Percentiles rank a stretch among this genome's conserved stretches.
These are phyloP conservation scores for Pelobates cultripes DNA, from an alignment of 2,797 vertebrate genomes.

Conservation along the genomic window DNA sequence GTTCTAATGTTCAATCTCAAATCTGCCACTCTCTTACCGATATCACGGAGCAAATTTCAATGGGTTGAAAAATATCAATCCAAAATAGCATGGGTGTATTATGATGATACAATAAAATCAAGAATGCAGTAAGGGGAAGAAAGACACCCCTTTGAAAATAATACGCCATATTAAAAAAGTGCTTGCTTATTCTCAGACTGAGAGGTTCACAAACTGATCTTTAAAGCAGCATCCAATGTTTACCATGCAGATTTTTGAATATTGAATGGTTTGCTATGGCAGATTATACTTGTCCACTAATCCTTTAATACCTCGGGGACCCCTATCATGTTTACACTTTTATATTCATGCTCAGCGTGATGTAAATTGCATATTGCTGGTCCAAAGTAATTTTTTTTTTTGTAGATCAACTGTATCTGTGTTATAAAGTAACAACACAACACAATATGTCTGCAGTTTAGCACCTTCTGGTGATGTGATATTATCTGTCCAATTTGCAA, in stretches of 20 bases:
- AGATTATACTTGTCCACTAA: slow-evolving; percentile 43
- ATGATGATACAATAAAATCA: no score
- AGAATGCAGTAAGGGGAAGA: background rate
- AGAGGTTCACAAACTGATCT: slow-evolving; percentile 7
- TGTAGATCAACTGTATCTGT: slow-evolving; percentile 1
- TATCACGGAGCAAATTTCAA: no score
- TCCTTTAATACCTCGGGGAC: slow-evolving; percentile 39
- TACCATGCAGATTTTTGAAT: slow-evolving; percentile 34
- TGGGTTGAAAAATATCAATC: no score
- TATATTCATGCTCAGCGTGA: slow-evolving; percentile 33
- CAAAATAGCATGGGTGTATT: no score
- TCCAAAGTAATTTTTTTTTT: slow-evolving; percentile 21
- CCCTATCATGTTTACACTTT: slow-evolving; percentile 43
- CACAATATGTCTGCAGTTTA: slow-evolving; percentile 15
- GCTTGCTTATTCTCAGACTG: slow-evolving; percentile 18
- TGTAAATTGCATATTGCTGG: slow-evolving; percentile 47
- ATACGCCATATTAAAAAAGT: slow-evolving; percentile 1
- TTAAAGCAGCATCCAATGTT: slow-evolving; percentile 13
- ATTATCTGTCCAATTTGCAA: slow-evolving; percentile 21
- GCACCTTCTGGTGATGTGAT: slow-evolving; percentile 28
- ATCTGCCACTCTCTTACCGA: no score
- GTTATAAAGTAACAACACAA: slow-evolving; percentile 11
- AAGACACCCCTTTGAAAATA: slow-evolving; percentile 8
- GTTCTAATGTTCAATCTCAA: no score
- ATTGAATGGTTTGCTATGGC: slow-evolving; percentile 43